Percentiles rank a stretch among this genome's conserved stretches.
These are phyloP conservation scores for Lordiphosa collinella DNA, from an alignment of 1,140 invertebrate species.

Conservation along the genomic window DNA sequence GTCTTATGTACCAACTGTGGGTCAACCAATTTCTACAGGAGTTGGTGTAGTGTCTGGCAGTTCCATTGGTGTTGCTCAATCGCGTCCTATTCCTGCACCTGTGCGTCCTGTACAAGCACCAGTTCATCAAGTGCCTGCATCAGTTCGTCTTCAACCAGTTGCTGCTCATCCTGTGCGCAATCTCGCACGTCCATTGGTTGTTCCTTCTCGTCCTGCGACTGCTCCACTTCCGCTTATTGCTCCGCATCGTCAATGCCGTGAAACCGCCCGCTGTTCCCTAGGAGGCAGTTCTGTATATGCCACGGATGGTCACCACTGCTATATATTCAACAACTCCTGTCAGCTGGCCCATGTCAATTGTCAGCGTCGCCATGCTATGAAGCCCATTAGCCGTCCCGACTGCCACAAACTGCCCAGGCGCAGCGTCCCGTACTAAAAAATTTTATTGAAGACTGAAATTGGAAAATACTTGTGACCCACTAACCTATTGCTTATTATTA, in stretches of 20 bases:
- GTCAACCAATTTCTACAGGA: neutral
- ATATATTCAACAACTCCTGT: neutral
- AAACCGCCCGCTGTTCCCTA: neutral
- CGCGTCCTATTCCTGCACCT: neutral
- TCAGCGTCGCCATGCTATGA: neutral
- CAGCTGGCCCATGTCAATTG: slow-evolving; percentile 2
- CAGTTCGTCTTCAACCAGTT: neutral
- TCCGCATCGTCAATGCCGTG: neutral
- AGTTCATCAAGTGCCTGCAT: neutral
- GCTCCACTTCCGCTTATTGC: neutral
- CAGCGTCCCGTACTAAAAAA: neutral
- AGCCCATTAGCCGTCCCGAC: neutral
- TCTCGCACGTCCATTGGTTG: neutral
- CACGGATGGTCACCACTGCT: neutral
- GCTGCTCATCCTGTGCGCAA: neutral
- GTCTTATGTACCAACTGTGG: too few species aligned
- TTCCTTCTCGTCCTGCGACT: neutral
- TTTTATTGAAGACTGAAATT: neutral
- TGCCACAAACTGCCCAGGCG: neutral
- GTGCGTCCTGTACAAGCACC: neutral
- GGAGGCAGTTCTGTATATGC: neutral
- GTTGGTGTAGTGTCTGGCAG: neutral
- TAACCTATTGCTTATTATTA: too few species aligned
- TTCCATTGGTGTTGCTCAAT: neutral
- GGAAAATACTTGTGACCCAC: neutral